These are phyloP conservation scores for Saguinus imperator DNA, from an alignment of 2,113 vertebrate species.

Conservation along the genomic window DNA sequence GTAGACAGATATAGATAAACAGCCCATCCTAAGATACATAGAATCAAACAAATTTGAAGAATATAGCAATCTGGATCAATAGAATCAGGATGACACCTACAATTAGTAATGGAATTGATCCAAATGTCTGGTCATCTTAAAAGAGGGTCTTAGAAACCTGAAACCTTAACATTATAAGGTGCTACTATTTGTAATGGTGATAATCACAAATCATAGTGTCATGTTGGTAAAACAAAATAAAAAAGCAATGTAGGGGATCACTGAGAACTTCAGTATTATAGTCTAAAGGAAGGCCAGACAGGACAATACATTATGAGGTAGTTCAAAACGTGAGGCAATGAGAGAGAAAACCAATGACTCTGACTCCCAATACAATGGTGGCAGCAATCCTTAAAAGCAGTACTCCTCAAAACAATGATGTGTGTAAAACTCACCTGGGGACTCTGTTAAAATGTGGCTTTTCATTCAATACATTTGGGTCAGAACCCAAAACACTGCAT, in stretches of 20 bases:
- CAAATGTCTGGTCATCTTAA: neutral
- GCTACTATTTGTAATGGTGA: neutral
- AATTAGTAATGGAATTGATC: neutral
- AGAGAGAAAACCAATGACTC: neutral
- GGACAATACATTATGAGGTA: neutral
- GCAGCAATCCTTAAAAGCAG: neutral
- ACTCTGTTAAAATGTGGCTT: neutral
- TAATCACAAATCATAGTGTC: neutral
- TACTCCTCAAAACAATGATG: neutral
- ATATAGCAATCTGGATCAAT: neutral
- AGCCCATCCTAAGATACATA: neutral
- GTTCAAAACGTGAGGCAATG: neutral
- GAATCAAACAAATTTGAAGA: neutral
- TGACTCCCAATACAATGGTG: neutral
- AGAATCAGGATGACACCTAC: neutral
- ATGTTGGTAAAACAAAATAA: neutral
- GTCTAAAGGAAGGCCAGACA: neutral
- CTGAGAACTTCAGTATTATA: neutral
- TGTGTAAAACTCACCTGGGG: neutral
- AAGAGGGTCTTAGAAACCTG: neutral
- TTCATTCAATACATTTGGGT: neutral
- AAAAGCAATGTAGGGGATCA: neutral
- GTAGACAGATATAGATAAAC: neutral
- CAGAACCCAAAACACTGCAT: neutral
- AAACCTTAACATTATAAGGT: neutral